Evolutionary conservation across 2,888 invertebrate genomes (phyloP).

Genomic region (Diaperis boleti): DNA sequence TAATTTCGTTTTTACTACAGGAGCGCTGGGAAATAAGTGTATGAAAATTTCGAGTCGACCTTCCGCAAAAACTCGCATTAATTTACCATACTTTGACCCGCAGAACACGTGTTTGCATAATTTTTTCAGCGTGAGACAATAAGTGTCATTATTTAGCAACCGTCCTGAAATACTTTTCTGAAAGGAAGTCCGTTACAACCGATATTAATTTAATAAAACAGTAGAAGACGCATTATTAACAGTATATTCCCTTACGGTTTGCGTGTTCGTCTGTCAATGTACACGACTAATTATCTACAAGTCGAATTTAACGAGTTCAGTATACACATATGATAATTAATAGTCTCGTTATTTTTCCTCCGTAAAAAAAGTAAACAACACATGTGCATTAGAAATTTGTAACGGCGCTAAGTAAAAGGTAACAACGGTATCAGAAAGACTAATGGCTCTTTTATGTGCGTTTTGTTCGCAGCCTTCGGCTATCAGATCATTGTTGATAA

Average conservation of each 20-base stretch:
- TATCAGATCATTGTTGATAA: slow-evolving; percentile 37
- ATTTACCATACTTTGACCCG: not conserved
- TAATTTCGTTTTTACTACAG: not conserved
- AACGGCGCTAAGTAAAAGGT: slow-evolving; percentile 49
- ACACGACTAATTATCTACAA: slow-evolving; percentile 37
- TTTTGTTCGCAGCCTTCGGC: slow-evolving; percentile 29
- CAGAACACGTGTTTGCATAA: not conserved
- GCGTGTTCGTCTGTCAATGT: slow-evolving; percentile 30
- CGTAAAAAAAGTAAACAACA: slow-evolving; percentile 47
- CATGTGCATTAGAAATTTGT: slow-evolving; percentile 50
- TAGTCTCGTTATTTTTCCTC: slow-evolving; percentile 35
- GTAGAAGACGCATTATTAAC: slow-evolving; percentile 22
- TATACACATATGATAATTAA: slow-evolving; percentile 41
- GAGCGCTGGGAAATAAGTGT: not conserved
- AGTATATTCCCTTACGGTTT: slow-evolving; percentile 7
- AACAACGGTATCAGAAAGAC: slow-evolving; percentile 48
- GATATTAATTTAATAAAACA: slow-evolving; percentile 30
- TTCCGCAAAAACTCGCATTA: not conserved
- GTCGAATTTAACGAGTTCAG: slow-evolving; percentile 38
- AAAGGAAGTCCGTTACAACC: slow-evolving; percentile 20
- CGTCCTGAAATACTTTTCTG: no score
- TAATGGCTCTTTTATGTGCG: slow-evolving; percentile 44
- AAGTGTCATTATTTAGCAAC: not conserved
- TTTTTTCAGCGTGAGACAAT: not conserved
- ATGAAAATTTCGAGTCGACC: not conserved